Evolutionary conservation across 1,140 invertebrate genomes (phyloP), one percentile per base, ranked within the genome.

Genomic region (Leptoteleia sp.): DNA sequence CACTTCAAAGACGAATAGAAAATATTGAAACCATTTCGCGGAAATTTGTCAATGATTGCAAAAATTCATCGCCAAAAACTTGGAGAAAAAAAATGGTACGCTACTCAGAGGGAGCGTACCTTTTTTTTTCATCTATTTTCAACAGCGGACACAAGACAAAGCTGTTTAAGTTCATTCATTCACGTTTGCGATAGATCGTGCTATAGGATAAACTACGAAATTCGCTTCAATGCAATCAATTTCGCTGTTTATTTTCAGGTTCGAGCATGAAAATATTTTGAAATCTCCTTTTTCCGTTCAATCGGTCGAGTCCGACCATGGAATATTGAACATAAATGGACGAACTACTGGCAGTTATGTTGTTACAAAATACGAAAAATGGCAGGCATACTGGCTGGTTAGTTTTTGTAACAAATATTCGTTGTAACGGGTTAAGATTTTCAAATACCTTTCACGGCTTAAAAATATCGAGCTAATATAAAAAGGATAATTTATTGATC

Each of bases 261-360:
- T 35, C 47, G 47, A 22, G 59, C 40, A 72, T 72, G 38, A 72
- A 64, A 64, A 73, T 73, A 70, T 70, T 70, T 70, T 57, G 52
- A 59, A 70, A 70, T 47, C 40, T 73, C 50, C 48, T 73, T 57
- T 47, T 57, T 45, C 19, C 38, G 48, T 55, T 47, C 27, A 62
- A 45, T 45, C 38, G 29, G n/a, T 48, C 12, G 22, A 31, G 12
- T 47, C 16, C 17, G 17, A 38, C 27, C 42, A 72, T 37, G 12
- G 57, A 72, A 72, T 62, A 72, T 55, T 29, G 48, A 37, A 47
- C 19, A 8, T 6, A 29, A 25, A 43, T 37, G 47, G 13, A 65
- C 37, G 12, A 42, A 67, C 29, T n/a, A n/a, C n/a, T n/a, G n/a
- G n/a, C n/a, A n/a, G 47, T 71, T 57, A 48, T 35, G 29, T 61